phyloP scores from a whole-genome alignment of 2,113 vertebrate species.

The Cryptotis parvus region DNA sequence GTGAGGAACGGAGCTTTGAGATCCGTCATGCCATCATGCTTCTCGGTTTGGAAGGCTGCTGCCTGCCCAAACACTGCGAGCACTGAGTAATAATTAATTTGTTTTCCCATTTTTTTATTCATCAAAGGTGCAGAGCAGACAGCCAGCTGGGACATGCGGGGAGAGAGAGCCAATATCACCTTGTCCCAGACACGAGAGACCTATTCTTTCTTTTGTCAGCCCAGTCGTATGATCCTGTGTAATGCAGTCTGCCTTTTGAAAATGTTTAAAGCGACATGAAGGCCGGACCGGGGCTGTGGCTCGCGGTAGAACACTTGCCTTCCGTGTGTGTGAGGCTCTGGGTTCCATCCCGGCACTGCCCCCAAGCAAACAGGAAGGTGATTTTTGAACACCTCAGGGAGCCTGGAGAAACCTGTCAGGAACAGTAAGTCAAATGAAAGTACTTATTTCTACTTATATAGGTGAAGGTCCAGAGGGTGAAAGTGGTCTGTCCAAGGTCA shows the following conservation, averaged over 20 bases:
- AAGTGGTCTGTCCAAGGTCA: not conserved
- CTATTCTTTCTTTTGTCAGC: not conserved
- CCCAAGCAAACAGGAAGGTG: not conserved
- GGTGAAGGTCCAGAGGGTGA: not conserved
- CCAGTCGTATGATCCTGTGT: not conserved
- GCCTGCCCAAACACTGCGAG: constrained; percentile 51
- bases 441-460: not conserved
- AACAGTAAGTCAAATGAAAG: not conserved
- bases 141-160: not conserved
- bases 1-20: constrained; percentile 42
- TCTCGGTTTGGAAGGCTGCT: constrained; percentile 33
- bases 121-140: constrained; percentile 59
- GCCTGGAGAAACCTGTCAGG: not conserved
- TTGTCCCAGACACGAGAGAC: not conserved
- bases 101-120: constrained; percentile 72
- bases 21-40: not conserved
- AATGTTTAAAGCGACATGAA: constrained; percentile 36
- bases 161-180: not conserved
- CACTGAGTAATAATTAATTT: constrained; percentile 72
- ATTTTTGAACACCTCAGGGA: constrained; percentile 46
- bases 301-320: not conserved
- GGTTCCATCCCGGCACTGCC: not conserved
- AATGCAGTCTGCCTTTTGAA: constrained; percentile 39
- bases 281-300: not conserved
- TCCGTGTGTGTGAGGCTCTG: not conserved